Base-by-base conservation (phyloP, 2,113 vertebrate genomes). In the Anarhynchus alexandrinus region DNA sequence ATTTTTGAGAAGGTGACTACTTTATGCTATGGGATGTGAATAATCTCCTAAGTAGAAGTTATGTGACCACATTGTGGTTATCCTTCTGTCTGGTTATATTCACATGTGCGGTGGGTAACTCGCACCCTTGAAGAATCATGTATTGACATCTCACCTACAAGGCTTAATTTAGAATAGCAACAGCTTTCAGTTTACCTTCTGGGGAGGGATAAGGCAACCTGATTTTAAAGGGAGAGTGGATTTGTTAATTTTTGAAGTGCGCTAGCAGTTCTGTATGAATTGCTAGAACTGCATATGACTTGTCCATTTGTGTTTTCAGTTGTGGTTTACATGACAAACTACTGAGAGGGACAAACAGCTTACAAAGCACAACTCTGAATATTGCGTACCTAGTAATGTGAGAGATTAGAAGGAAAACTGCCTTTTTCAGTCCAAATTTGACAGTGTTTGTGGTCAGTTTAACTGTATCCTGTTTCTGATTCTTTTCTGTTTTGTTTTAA, bases 31-130 rank as follows among this genome's bases (percentile, higher is more conserved):
- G 67, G 80, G 64, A 51, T 85, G 51, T 79, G 82, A 72, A 45
- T 66, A 49, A 17, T 66, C 95, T 69, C 65, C 36, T 12, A 45
- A 36, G 47, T 26, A 71, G 30, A 36, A 88, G 59, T 71, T 93
- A 34, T 2, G 6, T 74, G 74, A 34, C 61, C 58, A 57, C 17
- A 2, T 11, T 70, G 62, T 94, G 73, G 58, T 90, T 95, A 54
- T 82, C 42, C n/a, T 90, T 70, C 66, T 83, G 52, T n/a, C 57
- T 10, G 11, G 18, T 55, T 94, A 10, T 79, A 3, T 82, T 86
- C 7, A 0, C 40, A 19, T 65, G 54, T 23, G 0, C 7, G 19
- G 55, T 65, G 65, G 90, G 65, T 83, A 43, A 0, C 42, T 70
- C 3, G 5, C 29, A 25, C 30, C 12, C 38, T 40, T 40, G 62